These are phyloP conservation scores for Catocala nupta DNA, from an alignment of 2,888 invertebrate genomes.

Conservation along the genomic window DNA sequence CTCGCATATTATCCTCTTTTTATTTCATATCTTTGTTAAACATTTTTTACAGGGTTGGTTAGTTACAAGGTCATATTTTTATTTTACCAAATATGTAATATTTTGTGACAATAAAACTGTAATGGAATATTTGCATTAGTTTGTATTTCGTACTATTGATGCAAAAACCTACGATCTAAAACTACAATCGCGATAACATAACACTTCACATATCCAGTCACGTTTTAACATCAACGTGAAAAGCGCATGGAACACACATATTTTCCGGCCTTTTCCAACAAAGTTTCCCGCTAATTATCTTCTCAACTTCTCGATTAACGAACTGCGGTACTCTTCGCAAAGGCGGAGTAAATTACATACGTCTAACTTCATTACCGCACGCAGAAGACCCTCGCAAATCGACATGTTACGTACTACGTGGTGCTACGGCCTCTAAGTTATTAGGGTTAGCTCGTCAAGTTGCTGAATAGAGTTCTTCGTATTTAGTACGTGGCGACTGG, in stretches of 20 bases:
- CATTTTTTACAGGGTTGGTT: too few relatives aligned
- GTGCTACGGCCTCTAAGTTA: constrained; percentile 21
- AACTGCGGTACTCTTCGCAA: constrained; percentile 45
- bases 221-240: constrained; percentile 10
- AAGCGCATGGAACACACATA: constrained; percentile 12
- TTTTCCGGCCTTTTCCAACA: constrained; percentile 4
- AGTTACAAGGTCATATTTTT: too few relatives aligned
- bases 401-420: constrained; percentile 22
- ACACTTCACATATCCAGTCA: not conserved
- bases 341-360: constrained; percentile 60
- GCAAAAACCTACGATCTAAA: too few relatives aligned
- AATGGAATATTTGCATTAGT: too few relatives aligned
- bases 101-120: too few relatives aligned
- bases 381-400: constrained; percentile 38
- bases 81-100: too few relatives aligned
- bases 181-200: not conserved
- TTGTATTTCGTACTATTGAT: too few relatives aligned
- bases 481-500: constrained; percentile 9
- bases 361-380: constrained; percentile 62
- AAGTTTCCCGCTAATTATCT: constrained; percentile 66
- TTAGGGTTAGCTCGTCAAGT: constrained; percentile 22
- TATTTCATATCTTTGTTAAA: too few relatives aligned
- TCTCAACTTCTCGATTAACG: constrained; percentile 67
- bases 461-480: constrained; percentile 17
- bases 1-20: too few relatives aligned